A percentile compares a stretch with the other conserved stretches of the same genome.
Conservation (phyloP, 2,888 invertebrate genomes). For the Lepidochrysops patricia region DNA sequence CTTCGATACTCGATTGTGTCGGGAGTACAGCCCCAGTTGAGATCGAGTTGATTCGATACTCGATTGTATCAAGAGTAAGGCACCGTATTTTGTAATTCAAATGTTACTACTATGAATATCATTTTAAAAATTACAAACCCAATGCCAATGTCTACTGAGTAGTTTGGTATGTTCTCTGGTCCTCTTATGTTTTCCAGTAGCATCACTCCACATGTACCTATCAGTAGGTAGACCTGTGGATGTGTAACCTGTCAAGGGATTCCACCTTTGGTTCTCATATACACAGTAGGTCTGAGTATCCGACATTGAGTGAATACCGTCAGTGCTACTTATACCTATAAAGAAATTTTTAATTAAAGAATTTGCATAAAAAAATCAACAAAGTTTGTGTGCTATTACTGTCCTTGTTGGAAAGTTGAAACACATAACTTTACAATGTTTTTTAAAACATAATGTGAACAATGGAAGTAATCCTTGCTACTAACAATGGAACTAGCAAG, state of each 20-base stretch:
- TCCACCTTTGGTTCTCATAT: conserved; percentile 96
- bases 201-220: conserved; percentile 93
- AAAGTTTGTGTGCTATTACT: no score
- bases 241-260: conserved; percentile 91
- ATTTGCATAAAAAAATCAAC: no score
- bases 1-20: no score
- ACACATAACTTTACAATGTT: no score
- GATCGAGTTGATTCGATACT: no score
- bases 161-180: conserved; percentile 90
- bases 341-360: neutral
- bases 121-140: conserved; percentile 73
- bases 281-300: conserved; percentile 91
- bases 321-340: conserved; percentile 55
- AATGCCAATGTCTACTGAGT: conserved; percentile 90
- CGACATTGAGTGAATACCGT: conserved; percentile 80
- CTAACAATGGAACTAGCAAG: no score
- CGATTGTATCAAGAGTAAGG: no score
- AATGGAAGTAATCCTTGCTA: no score
- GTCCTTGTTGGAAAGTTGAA: no score
- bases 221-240: conserved; percentile 90
- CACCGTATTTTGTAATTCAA: no score
- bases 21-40: no score
- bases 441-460: no score
- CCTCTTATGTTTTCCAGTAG: conserved; percentile 86
- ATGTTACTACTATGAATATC: neutral